phyloP scores from a whole-genome alignment of 2,113 vertebrate species.

The Phalacrocorax brasilianus region DNA sequence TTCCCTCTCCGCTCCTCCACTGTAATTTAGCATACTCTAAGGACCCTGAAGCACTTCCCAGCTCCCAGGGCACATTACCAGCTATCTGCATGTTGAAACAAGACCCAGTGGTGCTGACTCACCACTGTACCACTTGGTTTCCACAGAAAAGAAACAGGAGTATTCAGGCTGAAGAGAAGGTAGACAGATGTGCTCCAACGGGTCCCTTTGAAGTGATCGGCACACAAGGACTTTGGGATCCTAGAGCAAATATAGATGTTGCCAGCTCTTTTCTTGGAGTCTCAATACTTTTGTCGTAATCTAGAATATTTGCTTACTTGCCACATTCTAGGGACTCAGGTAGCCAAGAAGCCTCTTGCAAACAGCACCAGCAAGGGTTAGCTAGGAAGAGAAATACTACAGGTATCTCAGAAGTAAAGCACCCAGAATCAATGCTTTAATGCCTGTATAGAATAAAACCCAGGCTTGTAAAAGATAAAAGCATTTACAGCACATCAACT shows the following conservation, averaged over 20 bases:
- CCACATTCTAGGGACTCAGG: background rate
- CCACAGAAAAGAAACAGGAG: background rate
- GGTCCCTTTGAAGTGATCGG: rapidly evolving
- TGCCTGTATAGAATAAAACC: background rate
- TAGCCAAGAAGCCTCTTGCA: background rate
- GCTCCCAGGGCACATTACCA: background rate
- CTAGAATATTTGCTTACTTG: background rate
- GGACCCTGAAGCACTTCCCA: background rate
- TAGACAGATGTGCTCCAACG: background rate
- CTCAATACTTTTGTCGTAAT: background rate
- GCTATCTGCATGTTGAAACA: background rate
- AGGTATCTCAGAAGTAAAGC: background rate
- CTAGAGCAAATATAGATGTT: background rate
- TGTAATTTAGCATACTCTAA: background rate
- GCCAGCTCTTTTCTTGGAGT: background rate
- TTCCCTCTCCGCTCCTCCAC: background rate
- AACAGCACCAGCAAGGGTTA: background rate
- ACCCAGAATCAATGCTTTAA: background rate
- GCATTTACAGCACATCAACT: background rate
- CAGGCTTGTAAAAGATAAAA: background rate
- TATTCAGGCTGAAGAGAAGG: background rate
- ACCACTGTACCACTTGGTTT: rapidly evolving
- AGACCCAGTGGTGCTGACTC: rapidly evolving
- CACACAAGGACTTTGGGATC: background rate
- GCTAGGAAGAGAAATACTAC: background rate